Percentiles rank a stretch among this genome's conserved stretches.
Conservation (phyloP, 1,140 invertebrate species). For the Laodelphax striatellus region DNA sequence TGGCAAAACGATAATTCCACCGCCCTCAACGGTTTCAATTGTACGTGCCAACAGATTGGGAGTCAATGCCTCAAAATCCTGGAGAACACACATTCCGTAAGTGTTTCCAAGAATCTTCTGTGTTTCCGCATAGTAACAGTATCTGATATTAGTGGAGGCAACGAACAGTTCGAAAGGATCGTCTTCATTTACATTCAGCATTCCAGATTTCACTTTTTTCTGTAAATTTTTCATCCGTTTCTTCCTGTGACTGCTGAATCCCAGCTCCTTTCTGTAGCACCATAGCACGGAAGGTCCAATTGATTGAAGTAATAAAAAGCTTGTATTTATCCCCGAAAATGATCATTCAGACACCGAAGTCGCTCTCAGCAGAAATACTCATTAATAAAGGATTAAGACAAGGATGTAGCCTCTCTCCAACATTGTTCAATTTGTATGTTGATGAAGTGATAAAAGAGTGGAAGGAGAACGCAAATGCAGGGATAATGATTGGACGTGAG, state of each 20-base stretch:
- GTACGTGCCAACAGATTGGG: conserved; percentile 95
- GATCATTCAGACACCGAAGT: too few species aligned
- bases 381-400: too few species aligned
- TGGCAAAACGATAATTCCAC: conserved; percentile 84
- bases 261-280: conserved; percentile 97
- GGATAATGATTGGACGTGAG: too few species aligned
- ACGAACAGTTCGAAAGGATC: conserved; percentile 96
- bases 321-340: too few species aligned
- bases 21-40: conserved; percentile 97
- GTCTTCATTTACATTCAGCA: conserved; percentile 85
- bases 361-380: too few species aligned
- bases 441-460: too few species aligned
- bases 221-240: conserved; percentile 82
- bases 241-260: conserved; percentile 87
- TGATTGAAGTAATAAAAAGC: too few species aligned
- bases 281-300: conserved; percentile 90
- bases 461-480: too few species aligned
- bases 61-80: conserved; percentile 99
- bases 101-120: conserved; percentile 97
- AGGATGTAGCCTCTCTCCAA: too few species aligned
- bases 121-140: conserved; percentile 95
- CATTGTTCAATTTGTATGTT: too few species aligned
- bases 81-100: conserved; percentile 92
- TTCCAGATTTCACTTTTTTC: conserved; percentile 80
- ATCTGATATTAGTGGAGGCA: conserved; percentile 91